Base-by-base conservation (phyloP, 2,113 vertebrate species). In the Phrynosoma blainvillii region DNA sequence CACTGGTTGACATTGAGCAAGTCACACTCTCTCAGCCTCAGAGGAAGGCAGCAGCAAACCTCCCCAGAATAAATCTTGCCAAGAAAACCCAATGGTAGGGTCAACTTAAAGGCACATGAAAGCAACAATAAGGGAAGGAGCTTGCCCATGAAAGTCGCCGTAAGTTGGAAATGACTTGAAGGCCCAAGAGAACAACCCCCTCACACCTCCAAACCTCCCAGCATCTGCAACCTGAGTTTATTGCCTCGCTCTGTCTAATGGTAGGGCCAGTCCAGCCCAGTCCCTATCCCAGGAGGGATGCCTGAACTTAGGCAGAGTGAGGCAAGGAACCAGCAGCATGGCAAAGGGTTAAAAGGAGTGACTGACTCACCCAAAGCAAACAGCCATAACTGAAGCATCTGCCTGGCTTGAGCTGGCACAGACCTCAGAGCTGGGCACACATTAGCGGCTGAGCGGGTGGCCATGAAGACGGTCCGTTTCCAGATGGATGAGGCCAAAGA, bases 391-490 rank as follows among this genome's bases (percentile, higher is more conserved):
- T 4, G 11, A 12, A 70, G 56, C 6, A 21, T 27, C 25, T 14
- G 32, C n/a, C 47, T 8, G 54, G 65, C 81, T 8, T 21, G 36
- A 1, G 9, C 23, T n/a, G 65, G 40, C 87, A 73, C 23, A 32
- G 21, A 20, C 25, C 81, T 83, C 25, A 40, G 73, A 14, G 23
- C 36, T 23, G 30, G 54, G 47, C 76, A 56, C 52, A 2, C 42
- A 18, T 18, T 0, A 1, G 32, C 66, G n/a, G 23, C 79, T 23
- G 3, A 5, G 27, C 16, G 2, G 68, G 56, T 2, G 8, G 32
- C n/a, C 87, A 70, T 78, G 81, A 88, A 88, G 73, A 59, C 62
- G 0, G 81, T 88, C 81, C 74, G 59, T 1, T 83, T 88, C 81
- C 73, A 70, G 62, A 1, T 78, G 73, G 73, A 78, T 54, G 87